Base-by-base conservation (phyloP, 1,140 invertebrate genomes). In the Ceratosolen fusciceps region DNA sequence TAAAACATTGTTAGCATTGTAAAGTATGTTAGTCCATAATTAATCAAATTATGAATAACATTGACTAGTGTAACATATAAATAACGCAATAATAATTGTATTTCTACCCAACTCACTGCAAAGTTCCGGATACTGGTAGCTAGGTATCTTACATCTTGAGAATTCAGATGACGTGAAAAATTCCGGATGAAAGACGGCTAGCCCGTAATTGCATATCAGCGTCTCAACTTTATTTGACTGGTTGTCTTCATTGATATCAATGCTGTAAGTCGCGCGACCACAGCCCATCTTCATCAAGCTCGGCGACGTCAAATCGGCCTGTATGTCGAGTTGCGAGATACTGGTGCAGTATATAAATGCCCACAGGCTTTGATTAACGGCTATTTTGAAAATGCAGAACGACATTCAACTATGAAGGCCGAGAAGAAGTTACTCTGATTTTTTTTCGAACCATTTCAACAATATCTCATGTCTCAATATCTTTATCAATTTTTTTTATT, bases 151-250 rank as follows among this genome's bases (percentile, higher is more conserved):
- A 54, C 81, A 82, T 78, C 84, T 82, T 65, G 85, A 81, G 78
- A 83, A 82, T 72, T 87, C 83, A 1, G 8, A 16, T 31, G 8
- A 10, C 74, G 83, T 82, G 71, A 81, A 77, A 26, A 81, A 78
- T 76, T 76, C 82, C 29, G 83, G 79, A 34, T 83, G 83, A 86
- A 89, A 85, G 81, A 87, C 86, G 81, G 87, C 86, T 82, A 87
- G 84, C 77, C 88, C 85, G 82, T 89, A 90, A 89, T 90, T 89
- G 83, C 88, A 88, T 83, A 87, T 83, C 67, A 86, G 84, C 54
- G 85, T 81, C 82, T 89, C 87, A 65, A 87, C 83, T 77, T 83
- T 84, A 82, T 82, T 82, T 52, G 31, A 5, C 9, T 24, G 16
- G 1, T 21, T 14, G 16, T 2, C 26, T 4, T 67, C 77, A n/a